phyloP scores from a whole-genome alignment of 2,888 invertebrate genomes.

The Nectonema munidae region DNA sequence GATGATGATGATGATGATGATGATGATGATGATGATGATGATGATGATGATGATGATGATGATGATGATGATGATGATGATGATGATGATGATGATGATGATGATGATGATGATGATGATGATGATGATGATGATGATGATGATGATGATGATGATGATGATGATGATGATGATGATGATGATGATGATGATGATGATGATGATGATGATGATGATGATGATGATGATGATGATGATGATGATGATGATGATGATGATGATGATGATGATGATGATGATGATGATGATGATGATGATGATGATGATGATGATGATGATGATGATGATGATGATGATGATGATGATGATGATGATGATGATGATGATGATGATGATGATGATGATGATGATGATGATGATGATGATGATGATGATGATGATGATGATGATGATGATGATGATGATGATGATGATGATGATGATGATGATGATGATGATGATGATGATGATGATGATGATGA shows the following conservation, averaged over 20 bases:
- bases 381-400: conserved; percentile 5
- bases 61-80: neutral
- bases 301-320: conserved; percentile 5
- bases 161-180: neutral
- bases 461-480: neutral
- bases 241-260: conserved; percentile 5
- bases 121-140: neutral
- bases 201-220: neutral
- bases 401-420: conserved; percentile 5
- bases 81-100: neutral
- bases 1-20: conserved; percentile 22
- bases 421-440: conserved; percentile 1
- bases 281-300: conserved; percentile 5
- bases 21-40: conserved; percentile 11
- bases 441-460: conserved; percentile 5
- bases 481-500: conserved; percentile 1
- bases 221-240: neutral
- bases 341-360: conserved; percentile 5
- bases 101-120: neutral
- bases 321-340: conserved; percentile 5
- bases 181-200: conserved; percentile 6
- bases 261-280: conserved; percentile 5
- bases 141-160: neutral
- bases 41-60: neutral
- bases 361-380: conserved; percentile 5